These are phyloP conservation scores for Miltochrista miniata DNA, from an alignment of 2,888 invertebrate genomes.

Conservation along the genomic window DNA sequence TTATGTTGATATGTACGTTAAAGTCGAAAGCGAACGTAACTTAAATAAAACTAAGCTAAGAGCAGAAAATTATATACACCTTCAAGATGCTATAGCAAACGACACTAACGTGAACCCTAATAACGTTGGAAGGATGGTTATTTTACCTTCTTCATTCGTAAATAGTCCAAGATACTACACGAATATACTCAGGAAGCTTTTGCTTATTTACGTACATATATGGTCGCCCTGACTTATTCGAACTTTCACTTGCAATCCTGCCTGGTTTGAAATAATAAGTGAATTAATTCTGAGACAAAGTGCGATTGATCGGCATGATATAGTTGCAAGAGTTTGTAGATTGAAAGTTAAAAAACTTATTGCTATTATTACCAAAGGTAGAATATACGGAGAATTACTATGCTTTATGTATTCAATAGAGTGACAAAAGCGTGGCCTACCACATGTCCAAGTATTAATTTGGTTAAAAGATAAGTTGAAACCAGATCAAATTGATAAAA, in stretches of 20 bases:
- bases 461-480: conserved; percentile 23
- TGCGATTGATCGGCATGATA: conserved; percentile 40
- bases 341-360: conserved; percentile 37
- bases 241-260: conserved; percentile 35
- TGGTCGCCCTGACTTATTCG: conserved; percentile 36
- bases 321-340: conserved; percentile 35
- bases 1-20: conserved; percentile 24
- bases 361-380: conserved; percentile 20
- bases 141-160: conserved; percentile 41
- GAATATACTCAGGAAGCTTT: conserved; percentile 44
- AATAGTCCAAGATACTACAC: conserved; percentile 40
- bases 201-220: conserved; percentile 40
- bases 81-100: conserved; percentile 42
- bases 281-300: conserved; percentile 22
- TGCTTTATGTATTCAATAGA: conserved; percentile 22
- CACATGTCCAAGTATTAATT: conserved; percentile 11
- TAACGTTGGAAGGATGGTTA: conserved; percentile 29
- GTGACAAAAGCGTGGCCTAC: conserved; percentile 34
- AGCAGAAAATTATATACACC: conserved; percentile 41
- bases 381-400: conserved; percentile 7
- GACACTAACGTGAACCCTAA: conserved; percentile 24
- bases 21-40: conserved; percentile 41
- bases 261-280: conserved; percentile 36
- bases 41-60: conserved; percentile 28
- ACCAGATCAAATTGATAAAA: conserved; percentile 26